Evolutionary conservation across 2,888 invertebrate genomes (phyloP).

Genomic region (Chloroclysta siterata): DNA sequence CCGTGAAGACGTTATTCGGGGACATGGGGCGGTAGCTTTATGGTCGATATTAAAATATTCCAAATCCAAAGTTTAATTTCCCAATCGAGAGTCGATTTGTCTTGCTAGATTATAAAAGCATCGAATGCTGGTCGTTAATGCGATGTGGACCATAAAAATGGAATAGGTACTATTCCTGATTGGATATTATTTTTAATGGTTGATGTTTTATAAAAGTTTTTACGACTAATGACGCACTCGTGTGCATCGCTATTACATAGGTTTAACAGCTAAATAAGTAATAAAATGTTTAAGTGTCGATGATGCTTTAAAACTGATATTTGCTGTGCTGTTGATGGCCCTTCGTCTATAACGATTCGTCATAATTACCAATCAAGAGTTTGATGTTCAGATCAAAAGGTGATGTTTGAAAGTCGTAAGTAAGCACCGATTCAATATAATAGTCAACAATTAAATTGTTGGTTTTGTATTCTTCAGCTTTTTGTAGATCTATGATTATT

Average conservation of each 20-base stretch:
- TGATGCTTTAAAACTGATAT: slow-evolving; percentile 30
- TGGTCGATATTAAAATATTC: slow-evolving; percentile 58
- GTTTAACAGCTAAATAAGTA: slow-evolving; percentile 52
- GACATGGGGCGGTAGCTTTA: slow-evolving; percentile 78
- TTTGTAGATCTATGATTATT: not conserved
- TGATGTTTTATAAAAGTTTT: slow-evolving; percentile 55
- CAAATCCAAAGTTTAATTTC: slow-evolving; percentile 51
- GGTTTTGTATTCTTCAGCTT: not conserved
- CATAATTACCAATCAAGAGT: slow-evolving; percentile 18
- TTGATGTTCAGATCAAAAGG: slow-evolving; percentile 26
- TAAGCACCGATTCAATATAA: slow-evolving; percentile 16
- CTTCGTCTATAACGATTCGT: slow-evolving; percentile 34
- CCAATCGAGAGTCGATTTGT: slow-evolving; percentile 73
- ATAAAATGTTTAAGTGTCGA: slow-evolving; percentile 41
- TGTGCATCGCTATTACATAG: slow-evolving; percentile 36
- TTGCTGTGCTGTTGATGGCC: slow-evolving; percentile 34
- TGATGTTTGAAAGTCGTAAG: slow-evolving; percentile 18
- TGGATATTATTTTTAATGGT: slow-evolving; percentile 65
- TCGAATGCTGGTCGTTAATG: slow-evolving; percentile 66
- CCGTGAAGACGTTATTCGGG: slow-evolving; percentile 62
- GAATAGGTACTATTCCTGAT: slow-evolving; percentile 67
- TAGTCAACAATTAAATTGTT: slow-evolving; percentile 10
- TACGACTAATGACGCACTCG: slow-evolving; percentile 45
- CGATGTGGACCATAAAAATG: slow-evolving; percentile 65
- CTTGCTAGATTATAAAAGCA: slow-evolving; percentile 77